Conservation (phyloP, 1,140 invertebrate species). For the Ptiloglossa arizonensis region DNA sequence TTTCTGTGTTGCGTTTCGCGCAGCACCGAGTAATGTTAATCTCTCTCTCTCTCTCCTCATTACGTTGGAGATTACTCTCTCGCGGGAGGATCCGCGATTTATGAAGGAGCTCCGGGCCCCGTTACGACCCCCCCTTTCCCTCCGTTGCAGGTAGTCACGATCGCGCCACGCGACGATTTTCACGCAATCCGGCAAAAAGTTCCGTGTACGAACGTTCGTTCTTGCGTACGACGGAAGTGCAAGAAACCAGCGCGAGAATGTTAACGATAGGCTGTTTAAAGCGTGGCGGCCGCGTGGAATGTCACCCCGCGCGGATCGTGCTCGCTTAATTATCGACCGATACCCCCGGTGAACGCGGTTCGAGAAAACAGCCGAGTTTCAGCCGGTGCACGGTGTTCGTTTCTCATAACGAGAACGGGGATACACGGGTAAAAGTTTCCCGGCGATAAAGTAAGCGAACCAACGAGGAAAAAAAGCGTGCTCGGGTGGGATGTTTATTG, state of each 20-base stretch:
- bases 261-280: conserved; percentile 15
- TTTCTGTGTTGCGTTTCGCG: neutral
- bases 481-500: neutral
- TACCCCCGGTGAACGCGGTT: too few species aligned
- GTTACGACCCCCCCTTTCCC: too few species aligned
- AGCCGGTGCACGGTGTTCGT: too few species aligned
- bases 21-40: conserved; percentile 19
- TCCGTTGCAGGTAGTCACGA: conserved; percentile 42
- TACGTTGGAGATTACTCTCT: conserved; percentile 5
- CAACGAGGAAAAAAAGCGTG: too few species aligned
- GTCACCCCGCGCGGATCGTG: neutral
- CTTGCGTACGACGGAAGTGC: conserved; percentile 17
- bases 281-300: conserved; percentile 3
- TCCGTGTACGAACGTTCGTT: neutral
- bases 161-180: conserved; percentile 54
- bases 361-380: neutral
- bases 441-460: too few species aligned
- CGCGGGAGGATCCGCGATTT: conserved; percentile 7
- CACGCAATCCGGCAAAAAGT: conserved; percentile 42
- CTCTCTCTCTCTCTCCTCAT: too few species aligned
- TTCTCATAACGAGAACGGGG: neutral
- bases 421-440: too few species aligned
- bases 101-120: too few species aligned
- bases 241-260: conserved; percentile 7
- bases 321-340: conserved; percentile 19